Base-by-base conservation (phyloP, 2,797 vertebrate species). In the Pseudopleuronectes americanus region DNA sequence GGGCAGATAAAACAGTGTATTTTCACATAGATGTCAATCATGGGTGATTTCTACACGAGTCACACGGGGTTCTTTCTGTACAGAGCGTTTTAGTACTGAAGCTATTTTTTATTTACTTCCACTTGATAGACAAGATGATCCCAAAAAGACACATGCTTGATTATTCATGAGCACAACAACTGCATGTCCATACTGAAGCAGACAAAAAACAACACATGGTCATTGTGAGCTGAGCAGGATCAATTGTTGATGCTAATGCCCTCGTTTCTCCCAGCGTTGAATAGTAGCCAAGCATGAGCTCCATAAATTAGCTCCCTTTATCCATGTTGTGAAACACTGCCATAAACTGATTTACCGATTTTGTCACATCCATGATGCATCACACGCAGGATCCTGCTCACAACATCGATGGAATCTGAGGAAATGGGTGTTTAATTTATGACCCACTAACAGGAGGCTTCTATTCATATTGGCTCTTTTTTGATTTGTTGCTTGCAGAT, bases 401-500 rank as follows among this genome's bases (percentile, higher is more conserved):
- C 61, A 68, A 54, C 48, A 47, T 75, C 49, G 51, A 82, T 74
- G 67, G 77, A 80, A 80, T 77, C 68, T 55, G 70, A 83, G 83
- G 80, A 88, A 88, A 90, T 70, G 64, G 59, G 69, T 55, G 59
- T 84, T 86, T 84, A 87, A 90, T 90, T 90, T 90, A 90, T 88
- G 83, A 78, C 81, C 87, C 78, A 79, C 84, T 85, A 85, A 79
- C 67, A 84, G 51, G 45, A 53, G 62, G 45, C 55, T 74, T 74
- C 76, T 69, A 78, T 87, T 89, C 79, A 89, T 77, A 83, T 84
- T 78, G 83, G 79, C 83, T 87, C 56, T 45, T 45, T 62, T 77
- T 63, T 92, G 89, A 89, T 90, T 49, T 83, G 86, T 81, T 26
- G 76, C 75, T 61, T 12, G 49, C 57, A 67, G 53, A 79, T 80